These are phyloP conservation scores for fruit fly (Drosophila melanogaster) DNA, from an alignment of 1,140 invertebrate species.

Conservation along the genomic window Release_6_plus_ISO1_MT NC_004354.4:10980501-10981000, in stretches of 20 bases:
- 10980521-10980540: too few species aligned
- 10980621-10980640: constrained; percentile 53
- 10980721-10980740: neutral
- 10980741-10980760: constrained; percentile 10
- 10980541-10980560: neutral
- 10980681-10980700: neutral
- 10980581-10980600: neutral
- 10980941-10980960: neutral
- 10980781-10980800: constrained; percentile 44
- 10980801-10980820: neutral
- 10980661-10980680: neutral
- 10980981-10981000: constrained; percentile 17
- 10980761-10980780: constrained; percentile 55
- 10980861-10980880: constrained; percentile 75
- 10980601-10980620: constrained; percentile 12
- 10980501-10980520: too few species aligned
- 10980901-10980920: too few species aligned
- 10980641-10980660: constrained; percentile 36
- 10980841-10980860: constrained; percentile 46
- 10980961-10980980: neutral
- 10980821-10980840: constrained; percentile 7
- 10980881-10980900: constrained; percentile 46
- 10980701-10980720: too few species aligned
- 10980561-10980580: neutral
- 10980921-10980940: neutral